These are phyloP conservation scores for Arizona elegans DNA, from an alignment of 2,113 vertebrate genomes.

Conservation along the genomic window DNA sequence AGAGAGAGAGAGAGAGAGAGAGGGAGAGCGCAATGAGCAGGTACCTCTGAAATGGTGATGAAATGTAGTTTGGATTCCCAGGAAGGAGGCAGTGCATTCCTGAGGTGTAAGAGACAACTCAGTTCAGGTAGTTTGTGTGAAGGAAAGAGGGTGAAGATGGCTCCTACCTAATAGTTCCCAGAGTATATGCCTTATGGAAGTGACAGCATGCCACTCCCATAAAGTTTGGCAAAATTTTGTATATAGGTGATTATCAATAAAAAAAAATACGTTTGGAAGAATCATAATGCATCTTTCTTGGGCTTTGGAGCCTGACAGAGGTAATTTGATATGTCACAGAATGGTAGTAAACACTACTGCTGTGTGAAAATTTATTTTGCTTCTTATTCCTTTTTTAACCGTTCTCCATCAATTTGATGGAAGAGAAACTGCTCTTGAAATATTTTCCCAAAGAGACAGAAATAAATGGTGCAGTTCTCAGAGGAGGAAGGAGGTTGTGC, in stretches of 20 bases:
- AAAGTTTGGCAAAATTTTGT: not conserved
- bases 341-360: not conserved
- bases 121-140: not conserved
- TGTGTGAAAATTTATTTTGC: not conserved
- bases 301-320: not conserved
- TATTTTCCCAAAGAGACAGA: not conserved
- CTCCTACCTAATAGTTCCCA: not conserved
- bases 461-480: not conserved
- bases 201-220: not conserved
- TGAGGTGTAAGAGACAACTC: not conserved
- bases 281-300: not conserved
- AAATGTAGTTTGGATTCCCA: not conserved
- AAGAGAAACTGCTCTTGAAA: not conserved
- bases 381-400: not conserved
- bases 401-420: not conserved
- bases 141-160: not conserved
- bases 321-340: not conserved
- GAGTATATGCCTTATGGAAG: not conserved
- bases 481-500: not conserved
- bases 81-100: not conserved
- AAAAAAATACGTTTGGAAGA: not conserved
- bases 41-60: not conserved
- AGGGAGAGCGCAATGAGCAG: not conserved
- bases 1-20: not conserved
- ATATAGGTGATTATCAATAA: not conserved